These are phyloP conservation scores for Ypsolopha scabrella DNA, from an alignment of 2,888 invertebrate genomes.

Conservation along the genomic window DNA sequence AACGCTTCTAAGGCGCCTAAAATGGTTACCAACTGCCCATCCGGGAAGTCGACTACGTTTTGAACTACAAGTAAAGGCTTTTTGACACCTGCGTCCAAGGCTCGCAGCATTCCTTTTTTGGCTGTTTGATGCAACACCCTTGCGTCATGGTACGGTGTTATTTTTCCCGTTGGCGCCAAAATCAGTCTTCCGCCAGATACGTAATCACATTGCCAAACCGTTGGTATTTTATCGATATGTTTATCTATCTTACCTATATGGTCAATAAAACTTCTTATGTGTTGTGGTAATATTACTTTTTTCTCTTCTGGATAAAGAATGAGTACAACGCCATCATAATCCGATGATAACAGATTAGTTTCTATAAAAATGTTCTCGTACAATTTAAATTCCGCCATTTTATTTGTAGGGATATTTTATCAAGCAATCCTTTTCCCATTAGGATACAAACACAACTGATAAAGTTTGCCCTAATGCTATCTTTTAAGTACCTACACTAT, in stretches of 20 bases:
- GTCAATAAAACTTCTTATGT: slow-evolving; percentile 42
- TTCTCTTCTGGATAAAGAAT: slow-evolving; percentile 67
- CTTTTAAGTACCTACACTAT: too few species aligned
- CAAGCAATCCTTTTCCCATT: neutral
- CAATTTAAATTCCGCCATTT: slow-evolving; percentile 27
- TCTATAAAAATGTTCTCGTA: slow-evolving; percentile 58
- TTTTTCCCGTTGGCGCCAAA: slow-evolving; percentile 80
- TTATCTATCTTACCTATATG: slow-evolving; percentile 40
- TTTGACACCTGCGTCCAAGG: slow-evolving; percentile 85
- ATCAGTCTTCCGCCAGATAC: slow-evolving; percentile 76
- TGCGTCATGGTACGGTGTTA: slow-evolving; percentile 71
- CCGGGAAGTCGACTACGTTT: slow-evolving; percentile 74
- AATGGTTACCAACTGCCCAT: slow-evolving; percentile 82
- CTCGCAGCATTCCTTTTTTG: slow-evolving; percentile 80
- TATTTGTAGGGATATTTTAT: neutral
- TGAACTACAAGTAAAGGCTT: slow-evolving; percentile 83
- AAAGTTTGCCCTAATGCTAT: neutral
- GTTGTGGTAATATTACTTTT: slow-evolving; percentile 45
- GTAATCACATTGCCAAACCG: slow-evolving; percentile 72
- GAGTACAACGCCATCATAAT: slow-evolving; percentile 74
- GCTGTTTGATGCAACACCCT: slow-evolving; percentile 75
- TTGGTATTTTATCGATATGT: slow-evolving; percentile 55
- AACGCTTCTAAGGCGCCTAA: slow-evolving; percentile 90
- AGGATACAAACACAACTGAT: neutral
- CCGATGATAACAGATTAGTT: slow-evolving; percentile 47